phyloP scores from a whole-genome alignment of 2,888 invertebrate species.

The Acrocyrtus sp. region DNA sequence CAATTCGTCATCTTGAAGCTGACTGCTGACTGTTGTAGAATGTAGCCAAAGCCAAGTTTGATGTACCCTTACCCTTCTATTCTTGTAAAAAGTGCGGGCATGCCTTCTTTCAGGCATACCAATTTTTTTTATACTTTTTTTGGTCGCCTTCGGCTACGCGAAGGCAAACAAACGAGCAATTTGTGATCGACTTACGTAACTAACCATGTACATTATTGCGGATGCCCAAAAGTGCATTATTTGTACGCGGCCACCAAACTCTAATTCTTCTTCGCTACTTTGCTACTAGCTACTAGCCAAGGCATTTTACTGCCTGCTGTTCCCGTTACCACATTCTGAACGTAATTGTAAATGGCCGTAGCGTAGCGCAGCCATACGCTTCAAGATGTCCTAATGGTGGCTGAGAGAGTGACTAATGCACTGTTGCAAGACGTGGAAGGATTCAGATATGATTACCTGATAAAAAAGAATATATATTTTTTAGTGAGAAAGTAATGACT shows the following conservation, averaged over 20 bases:
- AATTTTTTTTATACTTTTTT: slow-evolving; percentile 7
- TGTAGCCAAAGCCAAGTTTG: no score
- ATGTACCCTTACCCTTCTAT: no score
- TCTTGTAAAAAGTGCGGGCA: no score
- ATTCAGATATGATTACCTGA: slow-evolving; percentile 41
- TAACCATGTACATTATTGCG: no score
- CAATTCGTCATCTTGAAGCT: no score
- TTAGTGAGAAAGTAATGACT: slow-evolving; percentile 9
- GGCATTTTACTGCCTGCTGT: slow-evolving; percentile 26
- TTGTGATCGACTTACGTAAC: slow-evolving; percentile 35
- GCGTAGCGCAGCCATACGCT: no score
- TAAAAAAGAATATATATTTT: slow-evolving; percentile 22
- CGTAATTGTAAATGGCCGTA: slow-evolving; percentile 36
- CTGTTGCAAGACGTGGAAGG: slow-evolving; percentile 36
- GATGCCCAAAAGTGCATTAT: no score
- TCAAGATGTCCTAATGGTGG: slow-evolving; percentile 44
- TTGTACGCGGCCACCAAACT: no score
- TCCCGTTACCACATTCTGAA: slow-evolving; percentile 19
- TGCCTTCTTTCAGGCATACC: slow-evolving; percentile 15
- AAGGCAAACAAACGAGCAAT: not conserved
- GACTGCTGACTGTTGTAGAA: no score
- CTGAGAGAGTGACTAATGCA: slow-evolving; percentile 49
- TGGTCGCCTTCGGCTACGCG: slow-evolving; percentile 27
- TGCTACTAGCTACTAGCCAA: no score
- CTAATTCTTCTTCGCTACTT: no score